Evolutionary conservation across 2,888 invertebrate species (phyloP), one percentile per base, ranked within the genome.

Genomic region (Lysandra bellargus): DNA sequence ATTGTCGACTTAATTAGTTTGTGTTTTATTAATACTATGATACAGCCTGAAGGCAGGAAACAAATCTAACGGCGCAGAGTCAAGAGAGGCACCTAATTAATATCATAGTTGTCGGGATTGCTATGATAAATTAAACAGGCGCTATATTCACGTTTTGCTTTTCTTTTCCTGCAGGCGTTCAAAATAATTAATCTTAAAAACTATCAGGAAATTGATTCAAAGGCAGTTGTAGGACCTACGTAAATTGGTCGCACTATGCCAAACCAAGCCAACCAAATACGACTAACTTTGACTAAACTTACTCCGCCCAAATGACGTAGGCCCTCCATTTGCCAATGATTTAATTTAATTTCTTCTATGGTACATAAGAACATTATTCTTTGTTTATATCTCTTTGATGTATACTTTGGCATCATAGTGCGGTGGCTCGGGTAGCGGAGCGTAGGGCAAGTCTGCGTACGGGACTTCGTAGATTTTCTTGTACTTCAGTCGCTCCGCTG

Each of bases 401-500:
- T 96, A 96, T 23, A 96, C 95, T 79, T 93, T 93, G 44, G 96
- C 95, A 72, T 95, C 93, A 0, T 93, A 89, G 88, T 97, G 97
- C 0, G 97, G 97, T 23, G 93, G 86, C 0, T 87, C 83, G 0
- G 93, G 93, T 53, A 95, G 95, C 0, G 98, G 97, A 4, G 95
- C 95, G 84, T 96, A 95, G 1, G 95, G 95, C 83, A 96, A 89
- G 74, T 97, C 96, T 0, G 94, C 88, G 86, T 97, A 98, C 49
- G 95, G 92, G 44, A 97, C 88, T 37, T 94, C 89, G 89, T 96
- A 97, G 79, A 97, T 95, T 83, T 95, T 95, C 83, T 96, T 95
- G 90, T 97, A 97, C 78, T 96, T 96, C 79, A 97, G 91, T 81
- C 96, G 95, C 82, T 96, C 96, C 80, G 97, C 96, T 0, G 97